Evolutionary conservation across 2,113 vertebrate genomes (phyloP), one percentile per base, ranked within the genome.

Genomic region (Eublepharis macularius): DNA sequence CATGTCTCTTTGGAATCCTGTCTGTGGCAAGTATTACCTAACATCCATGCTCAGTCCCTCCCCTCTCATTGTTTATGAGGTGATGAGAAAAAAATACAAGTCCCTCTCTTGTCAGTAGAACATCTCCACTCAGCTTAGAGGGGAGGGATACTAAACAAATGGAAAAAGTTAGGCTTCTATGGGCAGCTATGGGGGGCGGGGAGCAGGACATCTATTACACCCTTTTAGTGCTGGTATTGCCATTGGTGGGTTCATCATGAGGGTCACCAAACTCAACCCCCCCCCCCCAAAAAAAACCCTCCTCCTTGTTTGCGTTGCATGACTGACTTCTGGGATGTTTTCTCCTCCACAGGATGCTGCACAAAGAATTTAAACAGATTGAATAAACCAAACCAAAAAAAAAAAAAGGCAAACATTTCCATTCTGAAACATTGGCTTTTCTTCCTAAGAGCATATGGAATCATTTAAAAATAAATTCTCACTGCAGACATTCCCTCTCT

Each of bases 81-180:
- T 94, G 94, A 90, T 89, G 81, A 92, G 83, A 86, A 89, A 91
- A 92, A 85, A 94, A 91, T 89, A 92, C 90, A 94, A 90, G 92
- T 92, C 90, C 86, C 45, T 87, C 57, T 87, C 77, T 91, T 86
- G 88, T 88, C 90, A 86, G 81, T 80, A 90, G 86, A 89, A 86
- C 86, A 90, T 86, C 82, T 82, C 80, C 80, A 60, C 34, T 87
- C 41, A 65, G 81, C 45, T 86, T 80, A 73, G 45, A 34, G 12
- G 29, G 34, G 16, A 26, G n/a, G 29, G 43, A 11, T 24, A 10
- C 26, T 39, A 32, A 78, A 72, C 74, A 54, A 47, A 75, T 68
- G 79, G 26, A 34, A 19, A 0, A 86, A 84, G 73, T 89, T 89
- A 83, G 90, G 26, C 86, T 47, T 39, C 9, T 54, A 86, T 49